Conservation (phyloP, 2,797 vertebrate species). For the Moxostoma hubbsi region DNA sequence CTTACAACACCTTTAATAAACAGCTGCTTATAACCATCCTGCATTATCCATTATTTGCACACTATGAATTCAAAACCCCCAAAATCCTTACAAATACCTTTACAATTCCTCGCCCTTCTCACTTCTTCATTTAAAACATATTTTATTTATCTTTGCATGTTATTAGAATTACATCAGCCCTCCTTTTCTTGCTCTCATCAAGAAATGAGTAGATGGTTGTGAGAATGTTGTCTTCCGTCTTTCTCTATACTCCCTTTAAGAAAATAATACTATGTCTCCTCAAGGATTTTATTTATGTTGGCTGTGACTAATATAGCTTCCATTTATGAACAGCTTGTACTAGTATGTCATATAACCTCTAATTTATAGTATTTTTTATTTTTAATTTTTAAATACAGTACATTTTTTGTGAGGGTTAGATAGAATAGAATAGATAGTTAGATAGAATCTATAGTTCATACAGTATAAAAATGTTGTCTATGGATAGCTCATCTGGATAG, state of each 20-base stretch:
- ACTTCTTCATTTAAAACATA: constrained; percentile 25
- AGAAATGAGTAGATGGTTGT: neutral
- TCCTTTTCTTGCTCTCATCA: neutral
- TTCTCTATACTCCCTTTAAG: neutral
- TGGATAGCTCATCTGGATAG: too few species aligned
- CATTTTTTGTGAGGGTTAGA: too few species aligned
- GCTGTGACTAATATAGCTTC: neutral
- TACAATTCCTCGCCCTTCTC: constrained; percentile 9
- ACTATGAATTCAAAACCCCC: too few species aligned
- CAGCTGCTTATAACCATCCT: constrained; percentile 9
- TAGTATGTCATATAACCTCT: neutral
- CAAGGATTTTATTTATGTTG: neutral
- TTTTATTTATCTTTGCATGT: constrained; percentile 20
- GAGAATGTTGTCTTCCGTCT: neutral
- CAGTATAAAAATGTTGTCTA: too few species aligned
- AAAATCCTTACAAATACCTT: neutral
- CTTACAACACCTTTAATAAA: neutral
- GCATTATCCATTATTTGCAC: neutral
- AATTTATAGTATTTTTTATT: too few species aligned
- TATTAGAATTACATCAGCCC: neutral
- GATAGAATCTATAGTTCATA: too few species aligned
- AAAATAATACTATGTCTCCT: neutral
- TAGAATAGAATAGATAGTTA: too few species aligned
- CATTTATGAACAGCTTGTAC: neutral
- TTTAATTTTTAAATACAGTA: too few species aligned